Evolutionary conservation across 1,140 invertebrate genomes (phyloP).

Genomic region (Tetramorium simillimum): DNA sequence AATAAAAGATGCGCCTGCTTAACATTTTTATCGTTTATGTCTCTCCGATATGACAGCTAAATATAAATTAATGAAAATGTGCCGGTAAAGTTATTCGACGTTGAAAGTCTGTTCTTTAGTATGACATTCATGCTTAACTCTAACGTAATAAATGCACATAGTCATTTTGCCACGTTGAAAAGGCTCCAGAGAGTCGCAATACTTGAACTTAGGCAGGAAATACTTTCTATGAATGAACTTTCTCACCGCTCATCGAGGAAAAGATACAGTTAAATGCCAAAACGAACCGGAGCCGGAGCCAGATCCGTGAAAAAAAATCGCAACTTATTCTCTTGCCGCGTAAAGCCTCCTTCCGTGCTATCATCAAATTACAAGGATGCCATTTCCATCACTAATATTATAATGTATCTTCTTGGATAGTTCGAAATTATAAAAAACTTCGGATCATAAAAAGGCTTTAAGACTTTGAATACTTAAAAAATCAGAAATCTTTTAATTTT

Average conservation of each 20-base stretch:
- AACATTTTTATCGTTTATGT: neutral
- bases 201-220: conserved; percentile 50
- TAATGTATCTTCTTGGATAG: neutral
- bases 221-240: conserved; percentile 58
- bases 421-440: neutral
- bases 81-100: neutral
- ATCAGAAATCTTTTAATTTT: neutral
- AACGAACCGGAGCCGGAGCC: conserved; percentile 1
- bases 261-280: conserved; percentile 48
- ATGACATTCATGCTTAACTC: neutral
- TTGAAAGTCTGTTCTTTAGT: conserved; percentile 28
- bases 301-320: conserved; percentile 27
- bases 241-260: conserved; percentile 39
- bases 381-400: neutral
- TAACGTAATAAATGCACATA: conserved; percentile 34
- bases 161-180: conserved; percentile 20
- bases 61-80: neutral
- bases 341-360: neutral
- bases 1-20: neutral
- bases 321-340: neutral
- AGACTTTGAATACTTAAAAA: neutral
- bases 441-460: neutral
- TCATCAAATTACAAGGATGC: conserved; percentile 44
- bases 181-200: conserved; percentile 30
- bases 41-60: neutral